Base-by-base conservation (phyloP, 2,888 invertebrate species). In the Drosophila kuntzei region DNA sequence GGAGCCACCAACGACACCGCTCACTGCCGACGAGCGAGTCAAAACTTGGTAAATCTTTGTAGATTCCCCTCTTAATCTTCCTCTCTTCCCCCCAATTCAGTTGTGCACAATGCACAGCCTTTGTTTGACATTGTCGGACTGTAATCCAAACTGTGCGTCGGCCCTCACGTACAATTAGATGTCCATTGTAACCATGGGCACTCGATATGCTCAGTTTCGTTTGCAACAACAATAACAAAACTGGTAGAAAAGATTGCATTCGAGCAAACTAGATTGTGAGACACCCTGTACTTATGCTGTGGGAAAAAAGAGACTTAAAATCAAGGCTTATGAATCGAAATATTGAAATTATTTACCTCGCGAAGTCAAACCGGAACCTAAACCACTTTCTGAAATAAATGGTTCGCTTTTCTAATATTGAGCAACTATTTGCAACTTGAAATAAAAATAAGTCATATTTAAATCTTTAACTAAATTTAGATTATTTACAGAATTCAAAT, bases 81-180 rank as follows among this genome's bases (percentile, higher is more conserved):
- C 20, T 16, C n/a, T 1, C 37, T 18, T 11, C 8, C 14, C 32
- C 34, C 22, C 9, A 14, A 16, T 16, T 11, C 22, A 27, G 2
- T 18, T 25, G 12, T n/a, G 6, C 34, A 76, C 75, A 76, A 61
- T 67, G 73, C 44, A 37, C 7, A 37, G 50, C 18, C 77, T 51
- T 77, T 76, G 73, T 76, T 64, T 62, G 68, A 11, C 7, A 29
- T 36, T 20, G 51, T 7, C n/a, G 34, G n/a, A 27, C 59, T 59
- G 44, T 65, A 70, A 72, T 77, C 67, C 67, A 53, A 60, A 44
- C 41, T 63, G 41, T 50, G 66, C 69, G 72, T n/a, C 37, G 44
- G 34, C 43, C 49, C 78, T 53, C 83, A 77, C 78, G 78, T 77
- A 66, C 80, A 80, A 73, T 80, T 77, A 83, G 78, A 47, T 53